A percentile compares a stretch with the other conserved stretches of the same genome.
These are phyloP conservation scores for Anastatus disparis DNA, from an alignment of 1,140 invertebrate genomes.

Conservation along the genomic window DNA sequence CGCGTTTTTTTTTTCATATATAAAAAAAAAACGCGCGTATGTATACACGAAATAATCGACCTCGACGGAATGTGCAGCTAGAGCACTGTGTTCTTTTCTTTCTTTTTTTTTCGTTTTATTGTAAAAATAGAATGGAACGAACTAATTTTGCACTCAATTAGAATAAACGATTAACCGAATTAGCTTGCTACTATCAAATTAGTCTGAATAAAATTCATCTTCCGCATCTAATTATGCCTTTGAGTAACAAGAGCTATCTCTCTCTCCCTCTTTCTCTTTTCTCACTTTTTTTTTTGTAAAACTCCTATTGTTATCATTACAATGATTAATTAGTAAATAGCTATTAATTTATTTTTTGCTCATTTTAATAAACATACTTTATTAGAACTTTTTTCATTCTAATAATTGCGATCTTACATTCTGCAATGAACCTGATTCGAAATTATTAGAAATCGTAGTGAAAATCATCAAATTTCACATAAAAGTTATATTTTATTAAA, in stretches of 20 bases:
- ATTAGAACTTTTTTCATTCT: no score
- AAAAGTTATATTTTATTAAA: no score
- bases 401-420: no score
- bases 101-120: no score
- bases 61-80: background rate
- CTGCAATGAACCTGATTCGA: no score
- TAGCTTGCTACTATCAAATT: conserved; percentile 22
- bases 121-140: conserved; percentile 32
- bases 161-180: conserved; percentile 37
- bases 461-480: no score
- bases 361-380: no score
- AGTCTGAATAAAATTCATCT: conserved; percentile 18
- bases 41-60: conserved; percentile 2
- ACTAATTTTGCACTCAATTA: conserved; percentile 34
- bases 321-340: background rate
- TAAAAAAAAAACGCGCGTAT: background rate
- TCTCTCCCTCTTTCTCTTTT: background rate
- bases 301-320: background rate
- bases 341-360: background rate
- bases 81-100: no score
- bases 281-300: background rate
- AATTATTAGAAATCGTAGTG: no score
- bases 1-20: conserved; percentile 14
- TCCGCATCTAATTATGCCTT: conserved; percentile 32
- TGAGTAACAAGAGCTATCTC: no score